Evolutionary conservation across 2,797 vertebrate species (phyloP), one percentile per base, ranked within the genome.

Genomic region (Lindbergichthys nudifrons): DNA sequence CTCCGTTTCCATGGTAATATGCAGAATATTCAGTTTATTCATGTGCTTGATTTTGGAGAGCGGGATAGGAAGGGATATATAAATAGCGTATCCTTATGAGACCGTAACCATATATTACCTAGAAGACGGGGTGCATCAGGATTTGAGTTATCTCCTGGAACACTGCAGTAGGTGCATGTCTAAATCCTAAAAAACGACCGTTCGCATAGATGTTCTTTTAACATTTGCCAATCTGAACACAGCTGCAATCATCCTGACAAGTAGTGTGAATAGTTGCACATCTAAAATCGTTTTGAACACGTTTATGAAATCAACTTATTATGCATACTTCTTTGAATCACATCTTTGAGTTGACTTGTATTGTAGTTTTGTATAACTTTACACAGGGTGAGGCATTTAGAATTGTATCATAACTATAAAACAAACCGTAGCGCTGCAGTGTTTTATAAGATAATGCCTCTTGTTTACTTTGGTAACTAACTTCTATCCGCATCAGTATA

Each of bases 81-180:
- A 87, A 89, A 90, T 89, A 91, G 78, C 72, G 86, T 75, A 89
- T 89, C 76, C 85, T 77, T 66, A 76, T 69, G 75, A 87, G 79
- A 85, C 85, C 65, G 60, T 74, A 73, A 86, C 75, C 45, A 50
- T 77, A 69, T 64, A 76, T 87, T 87, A 87, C 80, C 84, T 78
- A 77, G 70, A 81, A 85, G 81, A 84, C 47, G 50, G 75, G 80
- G 66, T 64, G 65, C 1, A 47, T 48, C 64, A 12, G 64, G 53
- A 75, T 86, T 80, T 83, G 75, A 79, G 75, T 77, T 82, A 81
- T 80, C 62, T 76, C 58, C 64, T 66, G 56, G 59, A 71, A 81
- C 71, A 73, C 56, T 77, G 80, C 75, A 73, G 61, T 21, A 26
- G 63, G 52, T 81, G 61, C 66, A 70, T 65, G 76, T 79, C 75